These are phyloP conservation scores for Prorops nasuta DNA, from an alignment of 1,140 invertebrate species.

Conservation along the genomic window DNA sequence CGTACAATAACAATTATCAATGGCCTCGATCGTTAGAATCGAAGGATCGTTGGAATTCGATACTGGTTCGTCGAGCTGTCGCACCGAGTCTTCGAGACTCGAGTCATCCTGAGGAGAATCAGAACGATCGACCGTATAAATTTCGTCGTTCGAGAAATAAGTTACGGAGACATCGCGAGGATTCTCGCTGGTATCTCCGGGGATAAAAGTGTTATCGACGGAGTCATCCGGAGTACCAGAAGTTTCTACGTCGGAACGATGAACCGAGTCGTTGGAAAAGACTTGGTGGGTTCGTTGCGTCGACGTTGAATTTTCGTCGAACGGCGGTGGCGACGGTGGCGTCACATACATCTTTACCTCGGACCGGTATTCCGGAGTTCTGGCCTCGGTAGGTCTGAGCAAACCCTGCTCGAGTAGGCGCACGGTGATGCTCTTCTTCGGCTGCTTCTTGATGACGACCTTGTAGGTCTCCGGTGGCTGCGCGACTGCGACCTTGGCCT, in stretches of 20 bases:
- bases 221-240: neutral
- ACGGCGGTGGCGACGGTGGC: neutral
- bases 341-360: conserved; percentile 39
- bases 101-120: too few relatives aligned
- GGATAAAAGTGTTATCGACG: neutral
- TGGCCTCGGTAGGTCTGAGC: conserved; percentile 32
- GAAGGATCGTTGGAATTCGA: neutral
- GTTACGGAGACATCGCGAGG: too few relatives aligned
- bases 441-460: conserved; percentile 58
- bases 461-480: conserved; percentile 42
- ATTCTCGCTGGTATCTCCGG: too few relatives aligned
- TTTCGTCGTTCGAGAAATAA: neutral
- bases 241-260: too few relatives aligned
- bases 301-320: neutral
- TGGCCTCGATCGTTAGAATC: too few relatives aligned
- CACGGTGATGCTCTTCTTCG: conserved; percentile 47
- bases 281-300: neutral
- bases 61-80: too few relatives aligned
- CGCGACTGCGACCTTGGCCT: conserved; percentile 18
- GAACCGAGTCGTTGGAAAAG: neutral
- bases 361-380: conserved; percentile 34
- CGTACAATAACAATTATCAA: too few relatives aligned
- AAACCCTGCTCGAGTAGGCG: conserved; percentile 43
- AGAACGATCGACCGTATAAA: too few relatives aligned
- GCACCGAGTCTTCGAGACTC: too few relatives aligned